Evolutionary conservation across 2,797 vertebrate genomes (phyloP).

Genomic region (Lepilemur septentrionalis): DNA sequence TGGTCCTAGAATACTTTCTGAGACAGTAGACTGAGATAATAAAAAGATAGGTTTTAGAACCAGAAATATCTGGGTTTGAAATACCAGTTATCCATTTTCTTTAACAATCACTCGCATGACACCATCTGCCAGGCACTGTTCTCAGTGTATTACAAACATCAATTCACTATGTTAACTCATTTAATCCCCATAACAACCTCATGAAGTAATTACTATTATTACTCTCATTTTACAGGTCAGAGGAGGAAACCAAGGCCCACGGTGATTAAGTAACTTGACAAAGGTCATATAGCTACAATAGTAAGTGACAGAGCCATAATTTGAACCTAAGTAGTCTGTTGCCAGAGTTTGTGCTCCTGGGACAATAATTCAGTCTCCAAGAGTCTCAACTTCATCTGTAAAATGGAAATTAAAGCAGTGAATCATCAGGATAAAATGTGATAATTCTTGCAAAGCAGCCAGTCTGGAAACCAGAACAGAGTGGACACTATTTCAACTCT

Average conservation of each 20-base stretch:
- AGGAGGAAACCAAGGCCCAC: neutral
- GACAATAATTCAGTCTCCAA: neutral
- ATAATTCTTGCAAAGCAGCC: neutral
- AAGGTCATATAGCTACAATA: neutral
- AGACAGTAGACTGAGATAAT: neutral
- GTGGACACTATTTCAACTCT: neutral
- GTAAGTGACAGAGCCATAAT: neutral
- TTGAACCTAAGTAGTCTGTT: neutral
- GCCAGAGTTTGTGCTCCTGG: neutral
- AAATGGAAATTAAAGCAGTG: constrained; percentile 13
- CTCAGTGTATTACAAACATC: neutral
- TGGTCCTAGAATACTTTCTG: neutral
- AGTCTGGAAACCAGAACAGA: neutral
- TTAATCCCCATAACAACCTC: neutral
- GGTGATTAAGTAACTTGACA: neutral
- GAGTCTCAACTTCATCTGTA: neutral
- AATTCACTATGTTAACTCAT: neutral
- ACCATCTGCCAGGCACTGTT: neutral
- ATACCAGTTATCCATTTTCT: neutral
- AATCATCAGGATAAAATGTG: neutral
- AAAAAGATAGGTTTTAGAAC: neutral
- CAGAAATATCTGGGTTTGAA: neutral
- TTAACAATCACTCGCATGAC: neutral
- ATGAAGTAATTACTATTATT: neutral
- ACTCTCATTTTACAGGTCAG: neutral